These are phyloP conservation scores for Osmerus eperlanus DNA, from an alignment of 2,113 vertebrate species.

Conservation along the genomic window DNA sequence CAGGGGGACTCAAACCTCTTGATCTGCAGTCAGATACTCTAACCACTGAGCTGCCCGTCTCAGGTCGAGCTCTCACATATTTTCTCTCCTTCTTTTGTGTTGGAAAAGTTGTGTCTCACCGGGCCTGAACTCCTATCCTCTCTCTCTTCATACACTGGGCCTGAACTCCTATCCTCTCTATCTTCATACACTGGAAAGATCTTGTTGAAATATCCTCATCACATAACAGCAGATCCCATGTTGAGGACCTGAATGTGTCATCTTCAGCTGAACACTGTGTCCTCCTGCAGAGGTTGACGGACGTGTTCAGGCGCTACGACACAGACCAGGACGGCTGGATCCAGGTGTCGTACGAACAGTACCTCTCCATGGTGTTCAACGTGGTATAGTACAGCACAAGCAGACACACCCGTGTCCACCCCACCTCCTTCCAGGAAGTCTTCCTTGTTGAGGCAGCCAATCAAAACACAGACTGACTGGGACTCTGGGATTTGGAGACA, in stretches of 20 bases:
- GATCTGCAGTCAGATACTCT: no score
- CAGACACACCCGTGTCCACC: constrained; percentile 74
- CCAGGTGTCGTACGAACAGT: constrained; percentile 97
- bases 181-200: no score
- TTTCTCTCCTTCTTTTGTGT: no score
- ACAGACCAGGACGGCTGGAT: constrained; percentile 99
- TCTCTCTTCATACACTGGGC: no score
- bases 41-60: no score
- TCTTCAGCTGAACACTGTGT: constrained; percentile 1
- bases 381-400: constrained; percentile 80
- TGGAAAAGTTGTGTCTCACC: no score
- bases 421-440: constrained; percentile 50
- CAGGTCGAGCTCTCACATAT: no score
- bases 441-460: constrained; percentile 48
- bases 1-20: no score
- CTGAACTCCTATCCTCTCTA: no score
- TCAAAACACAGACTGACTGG: constrained; percentile 32
- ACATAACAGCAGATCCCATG: no score
- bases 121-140: no score
- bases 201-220: no score
- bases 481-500: constrained; percentile 34
- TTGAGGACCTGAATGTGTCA: neutral
- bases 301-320: constrained; percentile 92
- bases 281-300: constrained; percentile 85
- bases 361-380: constrained; percentile 97